Base-by-base conservation (phyloP, 2,888 invertebrate genomes). In the Mimas tiliae region DNA sequence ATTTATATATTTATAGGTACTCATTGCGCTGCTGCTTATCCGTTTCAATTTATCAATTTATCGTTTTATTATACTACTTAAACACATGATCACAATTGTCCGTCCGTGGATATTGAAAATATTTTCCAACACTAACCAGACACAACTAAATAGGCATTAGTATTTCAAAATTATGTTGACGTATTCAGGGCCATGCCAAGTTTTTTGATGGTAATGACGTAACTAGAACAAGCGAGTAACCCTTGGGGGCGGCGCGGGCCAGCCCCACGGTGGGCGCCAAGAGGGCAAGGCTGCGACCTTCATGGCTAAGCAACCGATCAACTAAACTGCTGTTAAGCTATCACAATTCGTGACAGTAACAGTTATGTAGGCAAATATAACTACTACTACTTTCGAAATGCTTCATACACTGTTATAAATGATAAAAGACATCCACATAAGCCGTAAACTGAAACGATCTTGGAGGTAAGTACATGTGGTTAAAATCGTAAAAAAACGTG, bases 201-300 rank as follows among this genome's bases (percentile, higher is more conserved):
- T 75, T 81, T 77, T 72, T 77, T 74, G 71, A 72, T 69, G 67
- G 65, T 27, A 63, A 76, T 84, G 85, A 84, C 82, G 83, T 80
- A 78, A 84, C 72, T 74, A 67, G 69, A 66, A 70, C 84, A 82
- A 81, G 82, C 84, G 73, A 74, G 73, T 70, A 73, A 74, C 74
- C 75, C 74, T 75, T 73, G 68, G 70, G 69, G 68, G 73, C 71
- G 73, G 74, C 67, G 72, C 69, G 70, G 69, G 74, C 67, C 53
- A 68, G 74, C 68, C 74, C 81, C 79, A 72, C 74, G 79, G 71
- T 79, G 81, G 81, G 80, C 78, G 85, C 83, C 83, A 83, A 80
- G 75, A 78, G 82, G 80, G 75, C 85, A 83, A 86, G 88, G 87
- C 81, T 83, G 71, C 70, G 84, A 83, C 84, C 86, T 84, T 78